These are phyloP conservation scores for Latrodectus hesperus DNA, from an alignment of 2,888 invertebrate genomes.

Conservation along the genomic window DNA sequence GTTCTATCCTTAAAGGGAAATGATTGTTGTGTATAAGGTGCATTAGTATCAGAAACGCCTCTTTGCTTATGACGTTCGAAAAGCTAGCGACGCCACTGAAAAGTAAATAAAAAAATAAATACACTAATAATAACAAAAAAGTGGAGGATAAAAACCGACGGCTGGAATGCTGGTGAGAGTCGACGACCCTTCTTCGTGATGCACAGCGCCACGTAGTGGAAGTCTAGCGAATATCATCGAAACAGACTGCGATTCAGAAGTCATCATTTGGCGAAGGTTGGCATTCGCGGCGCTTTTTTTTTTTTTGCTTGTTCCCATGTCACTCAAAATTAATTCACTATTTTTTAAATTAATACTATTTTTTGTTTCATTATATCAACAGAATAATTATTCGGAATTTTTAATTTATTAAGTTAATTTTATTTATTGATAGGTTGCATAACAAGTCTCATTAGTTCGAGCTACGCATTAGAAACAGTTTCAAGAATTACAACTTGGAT, in stretches of 20 bases:
- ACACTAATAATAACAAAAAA: constrained; percentile 29
- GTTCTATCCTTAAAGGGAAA: not conserved
- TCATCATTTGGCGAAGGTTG: constrained; percentile 21
- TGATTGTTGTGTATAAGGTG: not conserved
- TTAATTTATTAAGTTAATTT: no score
- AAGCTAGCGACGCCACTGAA: constrained; percentile 6
- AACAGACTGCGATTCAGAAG: constrained; percentile 16
- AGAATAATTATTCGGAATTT: no score
- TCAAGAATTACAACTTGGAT: no score
- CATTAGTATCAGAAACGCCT: constrained; percentile 50
- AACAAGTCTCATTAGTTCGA: no score
- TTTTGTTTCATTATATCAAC: no score
- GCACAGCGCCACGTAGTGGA: constrained; percentile 52
- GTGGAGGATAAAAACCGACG: constrained; percentile 41
- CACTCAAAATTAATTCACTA: no score
- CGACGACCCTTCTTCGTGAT: constrained; percentile 51
- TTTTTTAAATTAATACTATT: no score
- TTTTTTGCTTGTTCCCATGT: not conserved
- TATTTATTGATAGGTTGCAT: no score
- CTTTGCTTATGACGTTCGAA: constrained; percentile 33
- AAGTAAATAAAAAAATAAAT: constrained; percentile 21
- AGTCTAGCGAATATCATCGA: constrained; percentile 41
- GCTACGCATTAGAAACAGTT: no score
- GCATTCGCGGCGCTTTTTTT: constrained; percentile 5
- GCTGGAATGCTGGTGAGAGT: constrained; percentile 54